These are phyloP conservation scores for Anoplolepis gracilipes DNA, from an alignment of 1,140 invertebrate genomes.

Conservation along the genomic window DNA sequence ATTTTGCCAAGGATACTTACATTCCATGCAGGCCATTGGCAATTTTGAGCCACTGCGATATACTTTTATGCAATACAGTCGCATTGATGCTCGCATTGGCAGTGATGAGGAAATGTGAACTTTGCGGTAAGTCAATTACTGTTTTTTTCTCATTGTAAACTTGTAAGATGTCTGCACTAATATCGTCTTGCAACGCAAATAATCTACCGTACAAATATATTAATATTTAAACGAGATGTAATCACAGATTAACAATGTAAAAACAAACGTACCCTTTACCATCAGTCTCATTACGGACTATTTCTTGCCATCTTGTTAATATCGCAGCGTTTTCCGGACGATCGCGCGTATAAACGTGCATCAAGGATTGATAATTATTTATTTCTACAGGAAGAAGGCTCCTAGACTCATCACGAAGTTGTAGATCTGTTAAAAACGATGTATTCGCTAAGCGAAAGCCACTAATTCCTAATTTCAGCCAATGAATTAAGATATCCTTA, in stretches of 20 bases:
- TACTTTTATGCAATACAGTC: conserved; percentile 67
- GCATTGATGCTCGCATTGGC: conserved; percentile 74
- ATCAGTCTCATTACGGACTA: conserved; percentile 86
- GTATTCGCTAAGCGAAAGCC: conserved; percentile 91
- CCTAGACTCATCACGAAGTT: conserved; percentile 84
- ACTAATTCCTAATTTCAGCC: conserved; percentile 89
- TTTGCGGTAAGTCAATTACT: conserved; percentile 80
- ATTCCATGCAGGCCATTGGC: conserved; percentile 80
- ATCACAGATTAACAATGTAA: neutral
- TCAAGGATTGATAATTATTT: conserved; percentile 87
- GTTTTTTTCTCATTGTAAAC: conserved; percentile 77
- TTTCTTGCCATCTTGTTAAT: conserved; percentile 87
- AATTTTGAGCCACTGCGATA: conserved; percentile 68
- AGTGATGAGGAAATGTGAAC: conserved; percentile 73
- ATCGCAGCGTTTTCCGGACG: conserved; percentile 86
- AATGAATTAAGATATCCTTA: conserved; percentile 88
- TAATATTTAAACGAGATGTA: conserved; percentile 18
- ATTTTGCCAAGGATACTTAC: conserved; percentile 70
- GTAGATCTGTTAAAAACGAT: conserved; percentile 87
- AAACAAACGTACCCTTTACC: conserved; percentile 79
- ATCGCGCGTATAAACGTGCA: conserved; percentile 87
- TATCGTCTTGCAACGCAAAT: conserved; percentile 80
- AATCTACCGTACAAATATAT: conserved; percentile 74
- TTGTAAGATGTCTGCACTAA: conserved; percentile 76
- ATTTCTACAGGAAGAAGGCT: conserved; percentile 68